These are phyloP conservation scores for Cyaniris semiargus DNA, from an alignment of 2,888 invertebrate genomes.

Conservation along the genomic window DNA sequence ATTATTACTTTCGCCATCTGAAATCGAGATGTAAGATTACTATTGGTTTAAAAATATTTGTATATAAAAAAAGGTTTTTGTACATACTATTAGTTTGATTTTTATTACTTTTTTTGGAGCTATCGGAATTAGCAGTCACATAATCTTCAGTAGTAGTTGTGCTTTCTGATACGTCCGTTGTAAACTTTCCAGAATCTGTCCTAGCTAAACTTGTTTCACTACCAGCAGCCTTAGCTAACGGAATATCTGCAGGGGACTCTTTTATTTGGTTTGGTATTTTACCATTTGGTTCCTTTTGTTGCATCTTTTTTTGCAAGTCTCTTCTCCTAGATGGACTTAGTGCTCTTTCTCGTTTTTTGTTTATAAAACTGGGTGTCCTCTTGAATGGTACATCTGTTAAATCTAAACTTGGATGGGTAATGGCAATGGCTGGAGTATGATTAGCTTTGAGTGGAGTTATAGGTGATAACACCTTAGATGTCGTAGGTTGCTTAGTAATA, in stretches of 20 bases:
- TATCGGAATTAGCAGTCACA: slow-evolving; percentile 91
- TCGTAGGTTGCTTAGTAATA: slow-evolving; percentile 74
- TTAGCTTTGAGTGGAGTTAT: slow-evolving; percentile 58
- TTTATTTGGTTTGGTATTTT: slow-evolving; percentile 63
- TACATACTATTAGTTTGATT: slow-evolving; percentile 70
- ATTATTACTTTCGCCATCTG: slow-evolving; percentile 81
- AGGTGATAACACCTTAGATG: slow-evolving; percentile 61
- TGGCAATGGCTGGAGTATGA: slow-evolving; percentile 80
- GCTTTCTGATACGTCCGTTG: slow-evolving; percentile 91
- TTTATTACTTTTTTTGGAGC: slow-evolving; percentile 83
- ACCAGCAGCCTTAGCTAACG: slow-evolving; percentile 60
- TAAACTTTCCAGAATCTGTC: slow-evolving; percentile 86
- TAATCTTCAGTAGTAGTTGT: slow-evolving; percentile 93
- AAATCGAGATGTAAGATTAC: slow-evolving; percentile 44
- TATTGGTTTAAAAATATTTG: slow-evolving; percentile 26
- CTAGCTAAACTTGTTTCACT: slow-evolving; percentile 80
- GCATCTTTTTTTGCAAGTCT: slow-evolving; percentile 68
- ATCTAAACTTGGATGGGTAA: slow-evolving; percentile 79
- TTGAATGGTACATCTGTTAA: slow-evolving; percentile 73
- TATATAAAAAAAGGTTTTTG: slow-evolving; percentile 24
- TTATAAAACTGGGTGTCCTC: slow-evolving; percentile 74
- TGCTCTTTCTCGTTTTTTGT: slow-evolving; percentile 76
- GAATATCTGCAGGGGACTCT: slow-evolving; percentile 64
- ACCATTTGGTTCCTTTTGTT: slow-evolving; percentile 70
- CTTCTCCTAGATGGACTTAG: slow-evolving; percentile 75